Evolutionary conservation across 2,888 invertebrate genomes (phyloP).

Genomic region (Plusia festucae): DNA sequence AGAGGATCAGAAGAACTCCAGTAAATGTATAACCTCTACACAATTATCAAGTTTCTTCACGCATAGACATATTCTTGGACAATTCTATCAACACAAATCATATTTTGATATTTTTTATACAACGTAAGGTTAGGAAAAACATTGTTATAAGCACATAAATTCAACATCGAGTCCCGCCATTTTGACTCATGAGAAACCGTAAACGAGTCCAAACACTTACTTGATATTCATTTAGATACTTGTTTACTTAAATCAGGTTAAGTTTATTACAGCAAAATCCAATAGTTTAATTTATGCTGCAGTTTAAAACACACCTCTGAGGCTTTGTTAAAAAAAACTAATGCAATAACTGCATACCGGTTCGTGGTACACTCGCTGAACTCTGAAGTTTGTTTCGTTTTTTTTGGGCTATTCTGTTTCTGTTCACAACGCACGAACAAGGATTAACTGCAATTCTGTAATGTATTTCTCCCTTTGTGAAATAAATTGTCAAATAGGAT

Average conservation of each 20-base stretch:
- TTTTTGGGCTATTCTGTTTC: neutral
- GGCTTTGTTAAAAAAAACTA: neutral
- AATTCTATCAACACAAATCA: neutral
- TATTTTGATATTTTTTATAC: neutral
- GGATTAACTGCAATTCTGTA: too few relatives aligned
- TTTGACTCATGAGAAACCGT: conserved; percentile 57
- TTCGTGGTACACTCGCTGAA: neutral
- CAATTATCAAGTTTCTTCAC: too few relatives aligned
- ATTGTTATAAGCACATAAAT: conserved; percentile 20
- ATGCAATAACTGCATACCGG: neutral
- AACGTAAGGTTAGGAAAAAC: neutral
- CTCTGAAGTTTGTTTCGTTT: neutral
- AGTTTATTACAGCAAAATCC: neutral
- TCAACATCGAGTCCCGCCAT: conserved; percentile 65
- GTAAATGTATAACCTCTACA: neutral
- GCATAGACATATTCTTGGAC: neutral
- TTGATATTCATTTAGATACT: conserved; percentile 5
- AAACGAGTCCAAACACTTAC: conserved; percentile 13
- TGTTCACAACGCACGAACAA: neutral
- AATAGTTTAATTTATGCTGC: neutral
- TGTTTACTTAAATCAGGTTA: neutral
- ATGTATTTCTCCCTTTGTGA: too few relatives aligned
- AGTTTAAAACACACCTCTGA: neutral
- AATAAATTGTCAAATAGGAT: too few relatives aligned
- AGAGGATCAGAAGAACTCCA: neutral